Evolutionary conservation across 1,140 invertebrate genomes (phyloP).

Genomic region (Planococcus citri): DNA sequence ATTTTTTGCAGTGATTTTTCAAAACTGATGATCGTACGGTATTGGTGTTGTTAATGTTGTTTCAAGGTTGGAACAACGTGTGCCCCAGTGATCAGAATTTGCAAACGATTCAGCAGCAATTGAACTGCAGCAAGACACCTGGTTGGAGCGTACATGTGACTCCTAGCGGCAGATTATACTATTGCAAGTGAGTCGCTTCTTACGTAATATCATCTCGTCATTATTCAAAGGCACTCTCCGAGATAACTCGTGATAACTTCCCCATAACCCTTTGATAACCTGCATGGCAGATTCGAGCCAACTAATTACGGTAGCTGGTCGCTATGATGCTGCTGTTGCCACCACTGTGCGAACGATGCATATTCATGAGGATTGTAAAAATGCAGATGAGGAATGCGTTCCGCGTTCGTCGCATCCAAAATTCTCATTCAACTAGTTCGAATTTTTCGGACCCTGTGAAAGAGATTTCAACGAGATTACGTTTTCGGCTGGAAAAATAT

Average conservation of each 20-base stretch:
- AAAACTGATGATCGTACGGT: not conserved
- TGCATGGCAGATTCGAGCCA: no score
- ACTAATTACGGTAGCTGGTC: no score
- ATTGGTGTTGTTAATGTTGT: not conserved
- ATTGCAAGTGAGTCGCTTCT: slow-evolving; percentile 56
- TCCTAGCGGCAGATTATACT: slow-evolving; percentile 57
- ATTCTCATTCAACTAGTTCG: not conserved
- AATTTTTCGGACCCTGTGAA: not conserved
- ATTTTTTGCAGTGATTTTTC: not conserved
- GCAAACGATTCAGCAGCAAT: slow-evolving; percentile 26
- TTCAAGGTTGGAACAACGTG: not conserved
- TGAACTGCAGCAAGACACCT: slow-evolving; percentile 27
- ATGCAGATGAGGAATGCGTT: not conserved
- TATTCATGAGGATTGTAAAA: not conserved
- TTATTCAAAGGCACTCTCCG: no score
- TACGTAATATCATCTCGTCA: no score
- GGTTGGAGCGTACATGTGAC: slow-evolving; percentile 58
- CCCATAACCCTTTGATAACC: no score
- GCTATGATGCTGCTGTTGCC: no score
- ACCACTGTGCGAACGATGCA: no score
- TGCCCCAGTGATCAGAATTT: slow-evolving; percentile 18
- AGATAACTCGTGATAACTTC: no score
- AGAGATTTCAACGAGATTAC: not conserved
- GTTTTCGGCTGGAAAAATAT: no score
- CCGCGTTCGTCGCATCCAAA: no score